Base-by-base conservation (phyloP, 2,113 vertebrate genomes). In the Hiodon alosoides region DNA sequence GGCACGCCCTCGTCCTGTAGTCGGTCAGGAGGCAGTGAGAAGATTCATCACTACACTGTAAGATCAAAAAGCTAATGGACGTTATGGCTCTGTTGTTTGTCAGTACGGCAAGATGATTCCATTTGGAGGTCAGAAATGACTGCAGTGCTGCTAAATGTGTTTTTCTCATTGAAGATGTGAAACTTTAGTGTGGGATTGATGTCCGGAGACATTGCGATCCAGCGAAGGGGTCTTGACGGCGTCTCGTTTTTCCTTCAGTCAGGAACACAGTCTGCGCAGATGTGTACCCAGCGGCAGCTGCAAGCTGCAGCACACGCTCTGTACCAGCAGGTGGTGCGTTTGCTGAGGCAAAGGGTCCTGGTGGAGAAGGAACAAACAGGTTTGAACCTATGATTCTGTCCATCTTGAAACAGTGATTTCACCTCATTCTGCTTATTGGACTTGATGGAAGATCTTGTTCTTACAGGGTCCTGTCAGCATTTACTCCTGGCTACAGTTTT, bases 401-500 rank as follows among this genome's bases (percentile, higher is more conserved):
- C 51, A 14, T 67, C 16, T 13, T 65, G 16, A 52, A 67, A 47
- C 0, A 46, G 31, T 3, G 11, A n/a, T 73, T 50, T 73, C 8
- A 1, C 58, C 31, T 31, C 31, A 31, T 31, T 31, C 31, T 31
- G 31, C 31, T 31, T 31, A 31, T 31, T 1, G 31, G 31, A 31
- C 31, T 31, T 31, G 31, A 31, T 31, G 31, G 31, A 31, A 31
- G 31, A 31, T 70, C 2, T 5, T 14, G 0, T 83, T 10, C 46
- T 16, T 3, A 65, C 80, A 93, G 92, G 90, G 16, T 89, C 88
- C 6, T 89, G 85, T 76, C 91, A 92, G 83, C 90, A 90, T 67
- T 86, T 93, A 52, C 85, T 92, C 4, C 81, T 93, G 2, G 91
- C 91, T 54, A 88, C 90, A n/a, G 87, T 93, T 80, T 93, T 91